Evolutionary conservation across 92 coral and sea anemone genomes (phyloP).

Genomic region (Blastomussa wellsi): DNA sequence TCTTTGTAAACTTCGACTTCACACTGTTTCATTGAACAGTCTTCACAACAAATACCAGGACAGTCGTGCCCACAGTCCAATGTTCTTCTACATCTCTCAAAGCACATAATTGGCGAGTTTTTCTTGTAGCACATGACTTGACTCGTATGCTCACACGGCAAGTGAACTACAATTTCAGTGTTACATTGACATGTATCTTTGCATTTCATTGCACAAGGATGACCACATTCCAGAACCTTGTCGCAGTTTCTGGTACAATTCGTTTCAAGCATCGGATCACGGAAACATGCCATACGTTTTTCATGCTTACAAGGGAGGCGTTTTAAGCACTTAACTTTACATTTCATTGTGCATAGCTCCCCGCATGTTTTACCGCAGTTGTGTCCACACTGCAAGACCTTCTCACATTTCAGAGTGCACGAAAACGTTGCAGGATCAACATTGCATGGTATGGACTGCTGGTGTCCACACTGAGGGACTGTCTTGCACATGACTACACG

Average conservation of each 20-base stretch:
- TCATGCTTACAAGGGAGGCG: conserved; percentile 47
- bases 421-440: conserved; percentile 4
- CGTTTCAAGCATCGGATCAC: conserved; percentile 1
- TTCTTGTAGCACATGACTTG: background rate
- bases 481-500: background rate
- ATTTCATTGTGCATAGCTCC: conserved; percentile 15
- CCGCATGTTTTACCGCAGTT: conserved; percentile 19
- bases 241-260: background rate
- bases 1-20: background rate
- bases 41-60: conserved; percentile 23
- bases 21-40: background rate
- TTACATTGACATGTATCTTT: conserved; percentile 3
- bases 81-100: conserved; percentile 1
- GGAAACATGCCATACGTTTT: conserved; percentile 22
- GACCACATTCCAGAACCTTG: conserved; percentile 58
- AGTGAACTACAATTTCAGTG: background rate
- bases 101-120: background rate
- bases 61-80: conserved; percentile 34
- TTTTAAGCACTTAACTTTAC: conserved; percentile 35
- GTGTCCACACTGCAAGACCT: conserved; percentile 28
- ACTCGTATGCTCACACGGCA: conserved; percentile 19
- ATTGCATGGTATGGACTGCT: background rate
- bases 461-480: conserved; percentile 25
- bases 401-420: background rate
- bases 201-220: conserved; percentile 61